These are phyloP conservation scores for Saimiri boliviensis DNA, from an alignment of 2,113 vertebrate genomes.

Conservation along the genomic window DNA sequence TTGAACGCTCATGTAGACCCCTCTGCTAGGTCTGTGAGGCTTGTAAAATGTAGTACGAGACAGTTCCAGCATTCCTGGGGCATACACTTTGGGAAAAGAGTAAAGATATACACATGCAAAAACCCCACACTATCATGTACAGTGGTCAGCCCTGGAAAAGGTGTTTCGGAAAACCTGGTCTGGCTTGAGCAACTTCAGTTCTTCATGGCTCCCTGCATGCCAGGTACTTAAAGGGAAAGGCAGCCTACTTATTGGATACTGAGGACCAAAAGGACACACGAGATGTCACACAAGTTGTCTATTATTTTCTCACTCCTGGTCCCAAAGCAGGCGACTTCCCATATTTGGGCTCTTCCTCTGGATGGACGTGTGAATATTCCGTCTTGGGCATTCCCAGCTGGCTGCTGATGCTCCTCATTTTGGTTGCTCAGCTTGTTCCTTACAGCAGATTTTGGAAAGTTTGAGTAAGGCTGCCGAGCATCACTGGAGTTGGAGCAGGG, in stretches of 20 bases:
- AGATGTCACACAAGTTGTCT: background rate
- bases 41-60: background rate
- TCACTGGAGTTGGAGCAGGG: background rate
- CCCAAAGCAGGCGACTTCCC: background rate
- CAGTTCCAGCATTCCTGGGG: background rate
- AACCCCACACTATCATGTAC: rapidly evolving
- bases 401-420: background rate
- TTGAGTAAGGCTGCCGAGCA: background rate
- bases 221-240: background rate
- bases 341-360: background rate
- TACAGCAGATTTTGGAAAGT: background rate
- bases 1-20: background rate
- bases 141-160: background rate
- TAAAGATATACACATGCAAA: background rate
- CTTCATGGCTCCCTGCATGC: background rate
- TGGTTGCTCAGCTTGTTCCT: background rate
- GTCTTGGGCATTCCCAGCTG: background rate
- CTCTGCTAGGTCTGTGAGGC: background rate
- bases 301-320: background rate
- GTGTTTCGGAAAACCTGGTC: background rate
- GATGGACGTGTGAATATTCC: background rate
- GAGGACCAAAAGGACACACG: background rate
- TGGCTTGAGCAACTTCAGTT: background rate
- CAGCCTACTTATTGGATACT: background rate
- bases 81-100: background rate